Base-by-base conservation (phyloP, 2,113 vertebrate species). In the Apodemus sylvaticus region DNA sequence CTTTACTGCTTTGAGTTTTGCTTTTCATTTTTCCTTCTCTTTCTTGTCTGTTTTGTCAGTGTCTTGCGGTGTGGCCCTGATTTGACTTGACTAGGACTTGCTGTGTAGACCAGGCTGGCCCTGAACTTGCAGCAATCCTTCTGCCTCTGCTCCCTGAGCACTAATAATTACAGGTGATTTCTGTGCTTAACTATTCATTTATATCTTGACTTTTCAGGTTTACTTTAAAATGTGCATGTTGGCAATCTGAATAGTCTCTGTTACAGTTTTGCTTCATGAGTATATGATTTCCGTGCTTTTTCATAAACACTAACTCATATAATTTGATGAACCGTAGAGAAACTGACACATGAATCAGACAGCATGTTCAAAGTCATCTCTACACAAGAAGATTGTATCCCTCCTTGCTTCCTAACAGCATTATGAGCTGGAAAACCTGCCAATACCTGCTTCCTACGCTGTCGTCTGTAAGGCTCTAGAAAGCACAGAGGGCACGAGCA, bases 261-360 rank as follows among this genome's bases (percentile, higher is more conserved):
- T 60, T 74, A 58, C 76, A 86, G 8, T 77, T 93, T 86, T 81
- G 34, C 45, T 91, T 93, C 17, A 9, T 58, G 26, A 93, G 10
- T 62, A 12, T 89, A 53, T 66, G 24, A 51, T 86, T 83, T 85
- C 55, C 86, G 83, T 90, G 62, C 16, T 82, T 60, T 66, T 22
- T 89, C n/a, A 58, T 95, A 89, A 48, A 66, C n/a, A 58, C 55
- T 76, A 26, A 86, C 13, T 2, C 64, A 66, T 95, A 62, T 86
- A 77, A 91, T 91, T 90, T 76, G 91, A 87, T 90, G n/a, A 87
- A 17, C 26, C 90, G 34, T 29, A 51, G 8, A 94, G 34, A 78
- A 78, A 94, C 45, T 66, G 12, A 78, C 76, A 20, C 76, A 7
- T 36, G 70, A 55, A 48, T 82, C 79, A 58, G 42, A 51, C 60